phyloP scores from a whole-genome alignment of 2,113 vertebrate species.

The Pelmatolapia mariae region DNA sequence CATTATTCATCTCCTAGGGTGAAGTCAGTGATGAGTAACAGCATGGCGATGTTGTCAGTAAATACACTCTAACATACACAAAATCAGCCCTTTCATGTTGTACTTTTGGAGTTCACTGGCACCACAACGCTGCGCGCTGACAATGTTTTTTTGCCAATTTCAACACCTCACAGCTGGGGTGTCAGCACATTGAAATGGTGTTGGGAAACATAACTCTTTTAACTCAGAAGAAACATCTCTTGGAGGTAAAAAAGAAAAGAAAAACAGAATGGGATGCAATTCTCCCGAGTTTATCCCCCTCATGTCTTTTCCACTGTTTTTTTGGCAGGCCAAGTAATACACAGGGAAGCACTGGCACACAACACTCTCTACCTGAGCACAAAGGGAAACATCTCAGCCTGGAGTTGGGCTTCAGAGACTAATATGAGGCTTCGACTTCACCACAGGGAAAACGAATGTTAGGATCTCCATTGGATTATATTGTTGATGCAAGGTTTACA shows the following conservation, averaged over 20 bases:
- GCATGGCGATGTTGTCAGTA: slow-evolving; percentile 48
- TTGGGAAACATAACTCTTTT: slow-evolving; percentile 65
- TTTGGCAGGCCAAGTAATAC: slow-evolving; percentile 61
- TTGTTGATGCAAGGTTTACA: slow-evolving; percentile 47
- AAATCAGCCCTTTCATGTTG: slow-evolving; percentile 56
- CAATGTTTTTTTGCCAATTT: slow-evolving; percentile 53
- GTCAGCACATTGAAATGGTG: slow-evolving; percentile 63
- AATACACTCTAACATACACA: slow-evolving; percentile 53
- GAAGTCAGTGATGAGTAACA: slow-evolving; percentile 51
- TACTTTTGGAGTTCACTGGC: slow-evolving; percentile 57
- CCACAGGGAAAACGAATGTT: slow-evolving; percentile 34
- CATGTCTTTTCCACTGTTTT: slow-evolving; percentile 57
- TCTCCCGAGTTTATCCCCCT: slow-evolving; percentile 63
- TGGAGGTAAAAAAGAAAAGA: slow-evolving; percentile 19
- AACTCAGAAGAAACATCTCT: slow-evolving; percentile 65
- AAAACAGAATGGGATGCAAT: slow-evolving; percentile 68
- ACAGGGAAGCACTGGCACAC: slow-evolving; percentile 63
- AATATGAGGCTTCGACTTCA: slow-evolving; percentile 49
- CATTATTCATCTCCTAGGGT: slow-evolving; percentile 51
- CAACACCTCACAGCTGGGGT: slow-evolving; percentile 68
- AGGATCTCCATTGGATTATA: slow-evolving; percentile 39
- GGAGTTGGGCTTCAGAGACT: slow-evolving; percentile 57
- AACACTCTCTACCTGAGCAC: slow-evolving; percentile 59
- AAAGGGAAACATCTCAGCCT: slow-evolving; percentile 61
- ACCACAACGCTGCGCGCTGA: slow-evolving; percentile 42